phyloP scores from a whole-genome alignment of 1,140 invertebrate genomes.

The Kradibia gibbosae region DNA sequence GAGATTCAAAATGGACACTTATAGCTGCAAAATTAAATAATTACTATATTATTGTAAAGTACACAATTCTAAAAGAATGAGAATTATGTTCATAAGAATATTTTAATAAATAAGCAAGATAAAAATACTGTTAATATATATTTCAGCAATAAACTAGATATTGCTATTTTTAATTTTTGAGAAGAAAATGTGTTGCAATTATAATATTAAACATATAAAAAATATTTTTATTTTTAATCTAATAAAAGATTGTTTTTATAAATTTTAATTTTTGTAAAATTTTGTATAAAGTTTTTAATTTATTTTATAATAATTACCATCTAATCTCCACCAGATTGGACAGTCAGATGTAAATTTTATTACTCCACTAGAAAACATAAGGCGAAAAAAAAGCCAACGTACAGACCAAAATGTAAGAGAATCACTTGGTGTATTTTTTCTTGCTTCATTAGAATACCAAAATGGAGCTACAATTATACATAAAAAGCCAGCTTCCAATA shows the following conservation, averaged over 20 bases:
- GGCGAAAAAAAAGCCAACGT: slow-evolving; percentile 84
- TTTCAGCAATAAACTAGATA: no score
- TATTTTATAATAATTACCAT: slow-evolving; percentile 74
- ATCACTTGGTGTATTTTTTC: slow-evolving; percentile 72
- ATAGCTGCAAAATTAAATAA: slow-evolving; percentile 76
- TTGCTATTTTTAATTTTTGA: no score
- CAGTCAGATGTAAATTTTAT: slow-evolving; percentile 85
- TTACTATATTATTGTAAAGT: background rate
- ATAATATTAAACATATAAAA: no score
- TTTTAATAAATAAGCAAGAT: no score
- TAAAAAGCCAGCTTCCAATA: slow-evolving; percentile 86
- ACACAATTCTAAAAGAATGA: background rate
- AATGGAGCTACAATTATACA: slow-evolving; percentile 82
- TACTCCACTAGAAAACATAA: slow-evolving; percentile 84
- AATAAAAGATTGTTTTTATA: no score
- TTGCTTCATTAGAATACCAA: slow-evolving; percentile 67
- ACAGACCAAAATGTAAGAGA: slow-evolving; percentile 81
- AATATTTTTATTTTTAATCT: no score
- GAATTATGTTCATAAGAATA: background rate
- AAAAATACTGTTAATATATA: no score
- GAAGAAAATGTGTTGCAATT: no score
- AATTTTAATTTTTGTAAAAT: no score
- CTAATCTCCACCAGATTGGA: slow-evolving; percentile 87
- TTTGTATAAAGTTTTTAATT: slow-evolving; percentile 30
- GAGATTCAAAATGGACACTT: slow-evolving; percentile 83